Percentiles rank a stretch among this genome's conserved stretches.
Conservation (phyloP, 64 coral and sea anemone species). For the Stylophora pistillata region DNA sequence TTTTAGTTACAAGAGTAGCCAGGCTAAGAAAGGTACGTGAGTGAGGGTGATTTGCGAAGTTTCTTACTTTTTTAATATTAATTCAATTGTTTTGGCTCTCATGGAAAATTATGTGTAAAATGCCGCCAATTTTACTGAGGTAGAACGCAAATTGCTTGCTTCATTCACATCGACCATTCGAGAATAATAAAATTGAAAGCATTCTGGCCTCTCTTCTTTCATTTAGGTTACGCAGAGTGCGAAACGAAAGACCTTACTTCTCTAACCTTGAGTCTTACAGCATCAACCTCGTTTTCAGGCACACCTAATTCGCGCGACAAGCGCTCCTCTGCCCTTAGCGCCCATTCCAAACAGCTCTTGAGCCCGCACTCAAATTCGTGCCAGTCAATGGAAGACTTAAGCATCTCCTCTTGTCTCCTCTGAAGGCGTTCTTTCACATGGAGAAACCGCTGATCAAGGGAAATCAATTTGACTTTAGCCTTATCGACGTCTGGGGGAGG, state of each 20-base stretch:
- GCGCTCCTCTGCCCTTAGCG: constrained; percentile 48
- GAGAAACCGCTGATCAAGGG: constrained; percentile 61
- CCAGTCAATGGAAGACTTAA: constrained; percentile 85
- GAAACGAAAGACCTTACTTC: not conserved
- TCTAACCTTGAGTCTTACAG: constrained; percentile 66
- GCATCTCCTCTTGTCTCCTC: constrained; percentile 62
- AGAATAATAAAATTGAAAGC: too few relatives aligned
- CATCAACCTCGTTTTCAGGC: constrained; percentile 57
- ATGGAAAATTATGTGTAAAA: too few relatives aligned
- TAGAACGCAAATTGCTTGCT: too few relatives aligned
- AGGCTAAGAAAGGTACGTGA: not conserved
- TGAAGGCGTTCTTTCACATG: constrained; percentile 73
- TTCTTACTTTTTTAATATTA: too few relatives aligned
- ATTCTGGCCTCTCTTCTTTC: too few relatives aligned
- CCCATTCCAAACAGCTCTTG: constrained; percentile 72
- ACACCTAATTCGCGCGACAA: constrained; percentile 47
- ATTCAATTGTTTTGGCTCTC: too few relatives aligned
- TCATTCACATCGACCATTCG: too few relatives aligned
- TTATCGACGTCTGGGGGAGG: constrained; percentile 54
- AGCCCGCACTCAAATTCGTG: constrained; percentile 81
- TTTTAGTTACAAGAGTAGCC: not conserved
- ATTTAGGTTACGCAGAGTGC: too few relatives aligned
- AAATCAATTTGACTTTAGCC: constrained; percentile 41
- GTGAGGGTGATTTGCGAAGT: too few relatives aligned
- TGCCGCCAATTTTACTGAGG: too few relatives aligned